Conservation (phyloP, 2,797 vertebrate species). For the Falco peregrinus region DNA sequence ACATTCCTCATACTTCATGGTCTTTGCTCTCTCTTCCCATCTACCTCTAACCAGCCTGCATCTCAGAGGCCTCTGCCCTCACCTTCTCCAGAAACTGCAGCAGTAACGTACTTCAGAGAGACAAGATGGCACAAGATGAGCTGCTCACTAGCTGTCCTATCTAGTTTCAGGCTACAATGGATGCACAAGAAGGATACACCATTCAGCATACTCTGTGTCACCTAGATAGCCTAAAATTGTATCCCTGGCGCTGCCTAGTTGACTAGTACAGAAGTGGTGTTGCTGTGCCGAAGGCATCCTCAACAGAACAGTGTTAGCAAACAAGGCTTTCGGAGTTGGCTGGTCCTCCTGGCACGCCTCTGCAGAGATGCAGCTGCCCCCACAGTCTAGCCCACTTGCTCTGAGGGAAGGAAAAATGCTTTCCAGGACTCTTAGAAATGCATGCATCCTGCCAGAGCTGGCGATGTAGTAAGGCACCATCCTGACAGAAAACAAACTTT, state of each 20-base stretch:
- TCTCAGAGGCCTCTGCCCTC: neutral
- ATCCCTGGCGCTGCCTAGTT: neutral
- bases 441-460: neutral
- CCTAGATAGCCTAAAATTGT: neutral
- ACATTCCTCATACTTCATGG: neutral
- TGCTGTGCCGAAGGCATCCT: neutral
- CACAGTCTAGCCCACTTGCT: neutral
- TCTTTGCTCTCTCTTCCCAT: neutral
- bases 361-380: neutral
- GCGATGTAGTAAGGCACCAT: neutral
- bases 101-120: neutral
- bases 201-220: neutral
- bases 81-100: neutral
- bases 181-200: neutral
- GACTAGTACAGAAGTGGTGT: neutral
- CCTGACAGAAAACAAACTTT: slow-evolving; percentile 6
- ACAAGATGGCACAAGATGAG: neutral
- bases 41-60: neutral
- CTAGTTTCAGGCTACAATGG: neutral
- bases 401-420: neutral
- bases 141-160: neutral
- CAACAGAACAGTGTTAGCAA: neutral
- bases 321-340: neutral
- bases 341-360: neutral
- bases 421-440: neutral